Evolutionary conservation across 2,888 invertebrate genomes (phyloP).

Genomic region (Norana najaformis): DNA sequence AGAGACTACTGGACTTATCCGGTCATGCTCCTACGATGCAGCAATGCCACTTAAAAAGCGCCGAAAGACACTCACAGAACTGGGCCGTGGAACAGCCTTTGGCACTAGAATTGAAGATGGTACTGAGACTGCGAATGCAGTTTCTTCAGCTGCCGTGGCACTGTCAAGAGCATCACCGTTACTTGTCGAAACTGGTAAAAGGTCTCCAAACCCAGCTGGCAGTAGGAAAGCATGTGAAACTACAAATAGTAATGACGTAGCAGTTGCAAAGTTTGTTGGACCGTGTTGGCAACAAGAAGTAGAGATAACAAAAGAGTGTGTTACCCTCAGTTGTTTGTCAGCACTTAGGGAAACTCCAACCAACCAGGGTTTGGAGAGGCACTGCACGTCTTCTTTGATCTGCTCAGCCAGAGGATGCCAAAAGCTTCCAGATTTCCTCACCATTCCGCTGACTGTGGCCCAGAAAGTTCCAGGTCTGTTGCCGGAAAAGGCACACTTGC

Average conservation of each 20-base stretch:
- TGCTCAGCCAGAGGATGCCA: not conserved
- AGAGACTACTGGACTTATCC: conserved; percentile 24
- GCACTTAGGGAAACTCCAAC: not conserved
- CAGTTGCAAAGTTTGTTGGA: not conserved
- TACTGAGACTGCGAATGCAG: not conserved
- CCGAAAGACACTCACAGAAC: conserved; percentile 35
- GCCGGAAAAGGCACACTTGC: not conserved
- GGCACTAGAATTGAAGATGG: conserved; percentile 36
- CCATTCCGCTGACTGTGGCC: conserved; percentile 28
- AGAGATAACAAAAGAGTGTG: not conserved
- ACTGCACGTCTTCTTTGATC: not conserved
- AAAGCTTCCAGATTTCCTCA: not conserved
- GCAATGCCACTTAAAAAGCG: conserved; percentile 41
- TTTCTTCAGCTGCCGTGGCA: not conserved
- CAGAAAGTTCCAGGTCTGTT: conserved; percentile 31
- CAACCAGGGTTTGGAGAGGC: not conserved
- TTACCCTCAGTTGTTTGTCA: not conserved
- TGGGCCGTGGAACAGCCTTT: conserved; percentile 37
- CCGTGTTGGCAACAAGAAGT: not conserved
- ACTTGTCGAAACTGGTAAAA: not conserved
- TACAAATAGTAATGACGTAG: not conserved
- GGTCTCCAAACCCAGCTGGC: not conserved
- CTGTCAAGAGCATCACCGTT: not conserved
- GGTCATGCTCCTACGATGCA: conserved; percentile 29
- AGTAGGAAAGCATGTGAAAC: not conserved